These are phyloP conservation scores for Drosophila paucipuncta DNA, from an alignment of 2,888 invertebrate genomes.

Conservation along the genomic window DNA sequence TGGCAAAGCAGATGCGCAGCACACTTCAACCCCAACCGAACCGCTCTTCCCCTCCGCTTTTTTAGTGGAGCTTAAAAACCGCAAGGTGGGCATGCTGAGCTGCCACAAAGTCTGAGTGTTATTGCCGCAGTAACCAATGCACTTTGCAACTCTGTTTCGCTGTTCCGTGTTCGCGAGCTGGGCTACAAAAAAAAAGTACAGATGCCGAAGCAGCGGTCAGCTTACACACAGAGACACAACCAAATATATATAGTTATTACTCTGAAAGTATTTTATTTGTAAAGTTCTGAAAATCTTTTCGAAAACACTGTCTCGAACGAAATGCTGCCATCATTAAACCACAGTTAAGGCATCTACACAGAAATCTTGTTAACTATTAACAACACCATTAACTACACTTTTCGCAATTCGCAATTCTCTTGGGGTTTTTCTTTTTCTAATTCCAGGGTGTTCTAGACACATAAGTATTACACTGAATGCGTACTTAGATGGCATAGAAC, in stretches of 20 bases:
- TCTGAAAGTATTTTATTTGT: conserved; percentile 23
- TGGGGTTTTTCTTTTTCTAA: neutral
- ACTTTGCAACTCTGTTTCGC: conserved; percentile 48
- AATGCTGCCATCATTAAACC: conserved; percentile 6
- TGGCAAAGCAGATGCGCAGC: conserved; percentile 19
- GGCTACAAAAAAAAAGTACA: neutral
- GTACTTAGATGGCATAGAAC: neutral
- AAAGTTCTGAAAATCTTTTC: conserved; percentile 9
- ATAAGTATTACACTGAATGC: neutral
- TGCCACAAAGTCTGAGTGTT: conserved; percentile 74
- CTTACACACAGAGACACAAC: conserved; percentile 1
- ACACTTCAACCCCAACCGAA: neutral
- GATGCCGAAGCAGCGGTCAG: conserved; percentile 10
- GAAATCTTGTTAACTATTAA: neutral
- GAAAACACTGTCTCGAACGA: conserved; percentile 13
- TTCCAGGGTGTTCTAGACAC: neutral
- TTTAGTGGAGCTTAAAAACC: conserved; percentile 45
- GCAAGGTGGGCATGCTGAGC: conserved; percentile 50
- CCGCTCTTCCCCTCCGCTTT: neutral
- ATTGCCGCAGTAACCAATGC: conserved; percentile 65
- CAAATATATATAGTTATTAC: neutral
- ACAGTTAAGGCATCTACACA: neutral
- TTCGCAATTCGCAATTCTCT: neutral
- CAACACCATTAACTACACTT: conserved; percentile 1
- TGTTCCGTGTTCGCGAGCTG: conserved; percentile 4